Conservation (phyloP, 1,140 invertebrate species). For the Saxidomus purpurata region DNA sequence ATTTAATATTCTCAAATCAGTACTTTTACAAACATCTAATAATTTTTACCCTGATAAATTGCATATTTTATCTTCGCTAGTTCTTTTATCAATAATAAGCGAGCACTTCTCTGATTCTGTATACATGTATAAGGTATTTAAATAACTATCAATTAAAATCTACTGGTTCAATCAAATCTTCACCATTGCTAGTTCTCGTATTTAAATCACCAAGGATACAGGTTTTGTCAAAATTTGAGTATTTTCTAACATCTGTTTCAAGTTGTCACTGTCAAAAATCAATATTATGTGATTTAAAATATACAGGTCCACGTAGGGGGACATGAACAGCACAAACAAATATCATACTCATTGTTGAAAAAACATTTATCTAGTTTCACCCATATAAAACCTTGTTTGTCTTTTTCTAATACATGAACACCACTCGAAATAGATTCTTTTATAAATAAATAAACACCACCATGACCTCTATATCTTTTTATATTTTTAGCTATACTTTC, state of each 20-base stretch:
- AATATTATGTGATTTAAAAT: conserved; percentile 26
- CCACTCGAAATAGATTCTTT: background rate
- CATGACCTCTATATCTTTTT: background rate
- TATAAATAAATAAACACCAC: background rate
- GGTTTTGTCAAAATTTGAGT: background rate
- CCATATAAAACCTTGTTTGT: background rate
- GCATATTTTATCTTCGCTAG: background rate
- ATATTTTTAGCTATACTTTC: too few relatives aligned
- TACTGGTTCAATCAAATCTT: background rate
- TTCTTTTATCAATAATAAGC: background rate
- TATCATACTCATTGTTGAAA: background rate
- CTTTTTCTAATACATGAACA: conserved; percentile 11
- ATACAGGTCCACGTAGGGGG: background rate
- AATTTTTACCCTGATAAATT: conserved; percentile 5
- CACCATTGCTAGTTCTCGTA: background rate
- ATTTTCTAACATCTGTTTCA: conserved; percentile 6
- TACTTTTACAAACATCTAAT: background rate
- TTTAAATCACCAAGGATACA: background rate
- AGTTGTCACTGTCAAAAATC: conserved; percentile 11
- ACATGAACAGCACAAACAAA: background rate
- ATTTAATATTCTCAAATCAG: conserved; percentile 34
- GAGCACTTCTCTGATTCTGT: background rate
- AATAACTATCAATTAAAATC: conserved; percentile 5
- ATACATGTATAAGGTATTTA: conserved; percentile 30
- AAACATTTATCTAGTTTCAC: background rate